Conservation (phyloP, 2,888 invertebrate species). For the Ichneumoninae sp. region DNA sequence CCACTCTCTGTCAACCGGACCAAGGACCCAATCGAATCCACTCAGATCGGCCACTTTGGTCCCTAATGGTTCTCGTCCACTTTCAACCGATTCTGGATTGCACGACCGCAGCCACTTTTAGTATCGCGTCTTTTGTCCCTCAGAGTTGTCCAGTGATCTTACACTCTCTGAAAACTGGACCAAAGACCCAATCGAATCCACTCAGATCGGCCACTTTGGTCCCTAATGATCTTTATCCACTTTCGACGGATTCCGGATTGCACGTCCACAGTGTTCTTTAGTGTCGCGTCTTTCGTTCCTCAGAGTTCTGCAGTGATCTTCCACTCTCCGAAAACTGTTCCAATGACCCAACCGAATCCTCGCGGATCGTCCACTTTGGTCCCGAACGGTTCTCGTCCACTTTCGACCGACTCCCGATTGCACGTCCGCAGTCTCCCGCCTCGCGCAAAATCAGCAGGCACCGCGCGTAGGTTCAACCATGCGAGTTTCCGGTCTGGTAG, state of each 20-base stretch:
- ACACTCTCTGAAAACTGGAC: background rate
- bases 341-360: background rate
- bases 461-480: constrained; percentile 37
- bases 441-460: constrained; percentile 27
- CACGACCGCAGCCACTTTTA: no score
- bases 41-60: no score
- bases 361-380: background rate
- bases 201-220: background rate
- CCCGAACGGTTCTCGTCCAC: background rate
- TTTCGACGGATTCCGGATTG: background rate
- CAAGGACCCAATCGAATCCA: no score
- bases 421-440: background rate
- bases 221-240: background rate
- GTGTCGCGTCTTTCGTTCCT: background rate
- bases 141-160: background rate
- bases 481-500: constrained; percentile 52
- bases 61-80: no score
- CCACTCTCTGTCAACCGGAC: no score
- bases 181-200: background rate
- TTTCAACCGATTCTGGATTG: background rate
- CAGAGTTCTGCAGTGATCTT: background rate
- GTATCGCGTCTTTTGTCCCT: background rate
- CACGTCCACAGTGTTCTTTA: no score
- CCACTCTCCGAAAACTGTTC: background rate
- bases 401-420: background rate